phyloP scores from a whole-genome alignment of 1,140 invertebrate species.

The Liolophura sinensis region DNA sequence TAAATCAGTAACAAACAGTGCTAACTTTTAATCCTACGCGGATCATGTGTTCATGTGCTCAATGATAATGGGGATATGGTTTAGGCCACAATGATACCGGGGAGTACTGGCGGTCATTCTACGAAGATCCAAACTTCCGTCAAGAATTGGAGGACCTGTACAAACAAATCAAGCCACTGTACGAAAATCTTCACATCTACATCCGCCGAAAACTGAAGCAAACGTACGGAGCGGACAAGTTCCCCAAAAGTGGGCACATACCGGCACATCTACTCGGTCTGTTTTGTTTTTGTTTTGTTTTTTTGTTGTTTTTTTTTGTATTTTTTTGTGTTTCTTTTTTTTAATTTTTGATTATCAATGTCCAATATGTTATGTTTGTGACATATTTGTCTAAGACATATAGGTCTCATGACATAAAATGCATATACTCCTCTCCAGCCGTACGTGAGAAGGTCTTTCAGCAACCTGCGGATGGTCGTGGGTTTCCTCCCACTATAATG shows the following conservation, averaged over 20 bases:
- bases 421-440: too few relatives aligned
- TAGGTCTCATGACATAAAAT: too few relatives aligned
- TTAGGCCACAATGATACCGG: slow-evolving; percentile 36
- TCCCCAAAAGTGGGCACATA: slow-evolving; percentile 53
- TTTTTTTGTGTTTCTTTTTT: too few relatives aligned
- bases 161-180: slow-evolving; percentile 82
- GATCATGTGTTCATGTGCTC: not conserved
- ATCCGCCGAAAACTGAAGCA: slow-evolving; percentile 80
- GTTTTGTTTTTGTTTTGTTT: not conserved
- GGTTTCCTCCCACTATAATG: too few relatives aligned
- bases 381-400: too few relatives aligned
- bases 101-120: slow-evolving; percentile 39
- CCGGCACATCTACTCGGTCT: slow-evolving; percentile 66
- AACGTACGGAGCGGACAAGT: slow-evolving; percentile 51
- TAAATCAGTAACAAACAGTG: not conserved
- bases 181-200: slow-evolving; percentile 87
- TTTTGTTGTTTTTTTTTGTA: too few relatives aligned
- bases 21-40: too few relatives aligned
- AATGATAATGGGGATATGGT: not conserved
- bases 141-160: slow-evolving; percentile 77
- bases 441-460: too few relatives aligned
- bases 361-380: too few relatives aligned
- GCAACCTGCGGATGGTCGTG: too few relatives aligned
- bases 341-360: too few relatives aligned
- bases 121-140: slow-evolving; percentile 50